Evolutionary conservation across 2,113 vertebrate genomes (phyloP).

Genomic region (Hiodon alosoides): DNA sequence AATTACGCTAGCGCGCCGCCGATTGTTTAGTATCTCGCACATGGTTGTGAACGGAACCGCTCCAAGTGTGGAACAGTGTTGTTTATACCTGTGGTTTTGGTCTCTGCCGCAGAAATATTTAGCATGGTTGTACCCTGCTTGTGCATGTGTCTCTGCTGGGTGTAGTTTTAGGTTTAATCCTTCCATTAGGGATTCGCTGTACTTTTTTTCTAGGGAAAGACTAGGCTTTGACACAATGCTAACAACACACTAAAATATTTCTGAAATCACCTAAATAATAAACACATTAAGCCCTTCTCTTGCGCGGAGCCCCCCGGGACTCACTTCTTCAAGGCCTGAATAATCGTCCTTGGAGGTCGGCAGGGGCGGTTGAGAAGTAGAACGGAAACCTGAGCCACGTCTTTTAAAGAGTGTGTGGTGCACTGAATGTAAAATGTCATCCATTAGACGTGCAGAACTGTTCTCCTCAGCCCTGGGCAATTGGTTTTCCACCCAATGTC

Average conservation of each 20-base stretch:
- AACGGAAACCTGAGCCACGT: slow-evolving; percentile 29
- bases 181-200: too few relatives aligned
- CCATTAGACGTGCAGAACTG: slow-evolving; percentile 28
- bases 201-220: too few relatives aligned
- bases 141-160: neutral
- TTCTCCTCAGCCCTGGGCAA: slow-evolving; percentile 31
- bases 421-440: slow-evolving; percentile 26
- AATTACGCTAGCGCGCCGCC: too few relatives aligned
- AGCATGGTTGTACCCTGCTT: neutral
- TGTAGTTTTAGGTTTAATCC: too few relatives aligned
- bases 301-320: neutral
- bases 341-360: slow-evolving; percentile 28
- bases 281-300: neutral
- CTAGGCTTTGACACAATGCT: too few relatives aligned
- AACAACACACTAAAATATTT: neutral
- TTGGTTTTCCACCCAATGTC: slow-evolving; percentile 32
- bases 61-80: neutral
- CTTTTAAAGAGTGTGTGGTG: slow-evolving; percentile 20
- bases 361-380: slow-evolving; percentile 26
- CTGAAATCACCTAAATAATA: neutral
- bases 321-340: neutral
- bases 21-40: too few relatives aligned
- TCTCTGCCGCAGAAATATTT: too few relatives aligned
- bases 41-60: too few relatives aligned
- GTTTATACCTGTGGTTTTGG: too few relatives aligned